Evolutionary conservation across 2,797 vertebrate species (phyloP), one percentile per base, ranked within the genome.

Genomic region (Pangasius larnaudii): DNA sequence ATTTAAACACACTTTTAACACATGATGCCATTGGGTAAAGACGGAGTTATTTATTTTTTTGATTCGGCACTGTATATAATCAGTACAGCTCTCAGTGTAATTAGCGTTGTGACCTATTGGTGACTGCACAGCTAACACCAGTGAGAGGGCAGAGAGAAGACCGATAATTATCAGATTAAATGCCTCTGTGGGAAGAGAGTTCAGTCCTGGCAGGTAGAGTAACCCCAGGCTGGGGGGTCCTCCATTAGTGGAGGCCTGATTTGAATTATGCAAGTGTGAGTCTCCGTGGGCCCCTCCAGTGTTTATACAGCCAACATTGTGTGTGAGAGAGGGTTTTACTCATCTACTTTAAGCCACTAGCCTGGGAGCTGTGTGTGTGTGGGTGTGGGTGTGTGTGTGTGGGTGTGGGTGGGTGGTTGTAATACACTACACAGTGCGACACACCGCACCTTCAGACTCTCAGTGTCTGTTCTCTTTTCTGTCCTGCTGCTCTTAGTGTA

Each of bases 101-200:
- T 63, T 79, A 42, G 59, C 11, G 7, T 67, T 46, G 42, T 89
- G 61, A 69, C 59, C 79, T 67, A 39, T 42, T 42, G 84, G 65
- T 89, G 90, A 91, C 87, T 22, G 58, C n/a, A 46, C 19, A 87
- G 46, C 59, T 77, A 77, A 24, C 30, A 67, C 19, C 71, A 85
- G 27, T 30, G 18, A 58, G 51, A 87, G 56, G 65, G 42, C n/a
- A 61, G 56, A 72, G n/a, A 18, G 69, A 74, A 86, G 67, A 75
- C 71, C 71, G 49, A 56, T 77, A 86, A 89, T 89, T 86, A 79
- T 71, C 61, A 51, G 80, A 86, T 89, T 89, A 89, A 84, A 71
- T 11, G 61, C 33, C 36, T 58, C 19, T 58, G 33, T 84, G 30
- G 71, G 59, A 59, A 7, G 49, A 30, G 79, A 27, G 80, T 78